Evolutionary conservation across 2,797 vertebrate genomes (phyloP).

Genomic region (Takifugu rubripes): DNA sequence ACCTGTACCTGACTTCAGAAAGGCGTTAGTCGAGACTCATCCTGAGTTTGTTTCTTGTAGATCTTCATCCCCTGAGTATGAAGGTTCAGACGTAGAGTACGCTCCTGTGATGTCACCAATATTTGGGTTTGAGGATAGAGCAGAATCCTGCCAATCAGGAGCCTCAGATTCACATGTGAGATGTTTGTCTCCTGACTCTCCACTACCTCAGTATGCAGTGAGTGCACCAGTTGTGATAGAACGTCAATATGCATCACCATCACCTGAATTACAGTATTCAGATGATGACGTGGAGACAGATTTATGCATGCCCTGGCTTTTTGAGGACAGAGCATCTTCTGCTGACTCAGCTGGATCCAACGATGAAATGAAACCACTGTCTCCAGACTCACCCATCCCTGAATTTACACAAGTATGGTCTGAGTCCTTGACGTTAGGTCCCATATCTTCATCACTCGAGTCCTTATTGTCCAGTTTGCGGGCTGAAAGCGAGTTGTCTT

Average conservation of each 20-base stretch:
- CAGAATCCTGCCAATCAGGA: not conserved
- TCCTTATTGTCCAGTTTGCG: constrained; percentile 45
- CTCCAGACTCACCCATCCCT: constrained; percentile 51
- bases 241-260: constrained; percentile 8
- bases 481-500: constrained; percentile 17
- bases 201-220: not conserved
- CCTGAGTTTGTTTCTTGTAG: constrained; percentile 14
- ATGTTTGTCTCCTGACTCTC: not conserved
- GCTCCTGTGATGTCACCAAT: not conserved
- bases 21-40: constrained; percentile 1
- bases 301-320: constrained; percentile 32
- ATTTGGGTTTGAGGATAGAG: not conserved
- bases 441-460: constrained; percentile 45
- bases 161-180: not conserved
- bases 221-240: not conserved
- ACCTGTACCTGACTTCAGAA: constrained; percentile 41
- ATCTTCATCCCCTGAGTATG: constrained; percentile 47
- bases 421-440: constrained; percentile 1
- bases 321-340: constrained; percentile 42
- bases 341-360: constrained; percentile 31
- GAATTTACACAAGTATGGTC: constrained; percentile 10
- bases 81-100: not conserved
- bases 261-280: constrained; percentile 32
- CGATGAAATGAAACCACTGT: constrained; percentile 25
- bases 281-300: constrained; percentile 37